A percentile compares a stretch with the other conserved stretches of the same genome.
Evolutionary conservation across 2,113 vertebrate species (phyloP).

Genomic region (Lasiurus borealis): DNA sequence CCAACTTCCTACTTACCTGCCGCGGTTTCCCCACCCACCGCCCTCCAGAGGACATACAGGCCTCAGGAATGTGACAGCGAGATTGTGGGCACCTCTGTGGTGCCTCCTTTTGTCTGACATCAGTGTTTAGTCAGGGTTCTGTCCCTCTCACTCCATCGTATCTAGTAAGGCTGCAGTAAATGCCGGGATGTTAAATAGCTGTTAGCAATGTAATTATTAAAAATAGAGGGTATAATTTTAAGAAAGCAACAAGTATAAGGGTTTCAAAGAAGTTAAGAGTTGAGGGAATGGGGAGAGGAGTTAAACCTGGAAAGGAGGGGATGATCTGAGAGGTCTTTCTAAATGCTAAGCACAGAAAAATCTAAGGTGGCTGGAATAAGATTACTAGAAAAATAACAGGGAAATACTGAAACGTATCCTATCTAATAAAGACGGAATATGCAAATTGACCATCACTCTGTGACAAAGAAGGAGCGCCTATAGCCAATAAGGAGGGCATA

Average conservation of each 20-base stretch:
- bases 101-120: background rate
- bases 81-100: background rate
- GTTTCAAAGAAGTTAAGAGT: background rate
- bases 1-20: background rate
- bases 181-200: background rate
- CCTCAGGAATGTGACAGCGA: background rate
- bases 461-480: too few relatives aligned
- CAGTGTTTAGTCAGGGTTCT: background rate
- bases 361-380: background rate
- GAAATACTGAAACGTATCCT: background rate
- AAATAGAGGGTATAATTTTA: background rate
- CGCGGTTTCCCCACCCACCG: background rate
- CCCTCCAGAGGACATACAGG: background rate
- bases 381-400: background rate
- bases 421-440: too few relatives aligned
- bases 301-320: background rate
- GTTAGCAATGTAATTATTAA: background rate
- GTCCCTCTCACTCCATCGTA: background rate
- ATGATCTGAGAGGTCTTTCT: background rate
- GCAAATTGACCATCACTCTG: too few relatives aligned
- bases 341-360: conserved; percentile 2
- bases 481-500: too few relatives aligned
- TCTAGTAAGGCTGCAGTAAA: background rate
- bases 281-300: background rate
- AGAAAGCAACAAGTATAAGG: background rate